Evolutionary conservation across 2,113 vertebrate species (phyloP), one percentile per base, ranked within the genome.

Genomic region (Peromyscus leucopus): DNA sequence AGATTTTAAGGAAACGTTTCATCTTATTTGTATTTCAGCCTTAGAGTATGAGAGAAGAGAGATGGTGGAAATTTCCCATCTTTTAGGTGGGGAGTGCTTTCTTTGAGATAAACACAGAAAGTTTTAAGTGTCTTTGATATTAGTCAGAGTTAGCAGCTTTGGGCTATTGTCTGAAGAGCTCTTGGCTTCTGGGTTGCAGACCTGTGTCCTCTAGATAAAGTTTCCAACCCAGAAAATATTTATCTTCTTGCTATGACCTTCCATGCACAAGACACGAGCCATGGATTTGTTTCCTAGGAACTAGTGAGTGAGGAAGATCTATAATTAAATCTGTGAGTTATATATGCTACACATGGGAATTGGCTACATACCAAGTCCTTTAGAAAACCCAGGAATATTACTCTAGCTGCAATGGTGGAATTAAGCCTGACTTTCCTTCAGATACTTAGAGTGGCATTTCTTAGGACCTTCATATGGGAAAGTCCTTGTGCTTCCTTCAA

Each of bases 251-350:
- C 97, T 97, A 55, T 98, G 98, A 99, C 99, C 98, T 99, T 99
- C 98, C 97, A 94, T 97, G 98, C 98, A 97, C 98, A 96, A 98
- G 98, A 93, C 97, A 97, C 97, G 98, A 99, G 98, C 97, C 98
- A 92, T 97, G 98, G 98, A 98, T 98, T 98, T 98, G 98, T 99
- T 99, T 99, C 98, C 98, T 98, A 98, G 98, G 98, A 99, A 98
- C 98, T 98, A 83, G 97, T 98, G 97, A 98, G 98, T 98, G 98
- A 98, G 97, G 92, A 98, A 98, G 98, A 99, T 99, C 98, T 99
- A 99, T 99, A 99, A 99, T 99, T 99, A 99, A 98, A 99, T 99
- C 99, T 98, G 98, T 97, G 98, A 96, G 97, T 97, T 98, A 97
- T 96, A 97, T 96, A 98, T 97, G 97, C 98, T 98, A 94, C 97